Evolutionary conservation across 2,888 invertebrate genomes (phyloP).

Genomic region (Erpobdella octoculata): DNA sequence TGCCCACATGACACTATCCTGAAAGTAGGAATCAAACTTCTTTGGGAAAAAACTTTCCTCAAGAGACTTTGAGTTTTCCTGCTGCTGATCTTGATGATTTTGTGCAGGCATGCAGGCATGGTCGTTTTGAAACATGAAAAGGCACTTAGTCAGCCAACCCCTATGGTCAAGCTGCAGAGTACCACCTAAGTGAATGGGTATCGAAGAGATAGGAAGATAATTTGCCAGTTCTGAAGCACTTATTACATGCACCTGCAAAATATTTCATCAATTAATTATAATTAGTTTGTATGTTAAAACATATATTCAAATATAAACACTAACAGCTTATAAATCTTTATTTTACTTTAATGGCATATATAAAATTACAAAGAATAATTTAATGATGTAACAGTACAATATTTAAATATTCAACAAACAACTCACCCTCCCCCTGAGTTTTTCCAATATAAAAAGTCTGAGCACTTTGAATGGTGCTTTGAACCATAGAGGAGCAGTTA

Average conservation of each 20-base stretch:
- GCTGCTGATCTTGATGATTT: background rate
- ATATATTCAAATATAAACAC: too few species aligned
- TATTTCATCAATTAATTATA: background rate
- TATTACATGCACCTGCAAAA: conserved; percentile 70
- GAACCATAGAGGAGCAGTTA: conserved; percentile 91
- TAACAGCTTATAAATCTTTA: too few species aligned
- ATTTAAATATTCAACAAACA: background rate
- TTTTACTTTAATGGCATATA: too few species aligned
- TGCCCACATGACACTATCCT: background rate
- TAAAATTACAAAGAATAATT: background rate
- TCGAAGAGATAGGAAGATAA: conserved; percentile 80
- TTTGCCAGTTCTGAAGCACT: conserved; percentile 77
- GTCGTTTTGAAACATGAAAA: conserved; percentile 28
- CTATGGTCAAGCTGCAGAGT: conserved; percentile 76
- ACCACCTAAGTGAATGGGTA: conserved; percentile 83
- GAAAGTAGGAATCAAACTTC: background rate
- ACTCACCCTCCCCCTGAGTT: conserved; percentile 76
- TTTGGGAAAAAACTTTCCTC: background rate
- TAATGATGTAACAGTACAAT: background rate
- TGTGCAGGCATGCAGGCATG: background rate
- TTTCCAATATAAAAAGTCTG: conserved; percentile 86
- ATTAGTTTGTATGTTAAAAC: background rate
- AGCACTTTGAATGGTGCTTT: conserved; percentile 93
- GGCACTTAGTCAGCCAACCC: conserved; percentile 67
- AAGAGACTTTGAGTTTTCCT: background rate